phyloP scores from a whole-genome alignment of 1,140 invertebrate genomes.

The Linepithema humile region DNA sequence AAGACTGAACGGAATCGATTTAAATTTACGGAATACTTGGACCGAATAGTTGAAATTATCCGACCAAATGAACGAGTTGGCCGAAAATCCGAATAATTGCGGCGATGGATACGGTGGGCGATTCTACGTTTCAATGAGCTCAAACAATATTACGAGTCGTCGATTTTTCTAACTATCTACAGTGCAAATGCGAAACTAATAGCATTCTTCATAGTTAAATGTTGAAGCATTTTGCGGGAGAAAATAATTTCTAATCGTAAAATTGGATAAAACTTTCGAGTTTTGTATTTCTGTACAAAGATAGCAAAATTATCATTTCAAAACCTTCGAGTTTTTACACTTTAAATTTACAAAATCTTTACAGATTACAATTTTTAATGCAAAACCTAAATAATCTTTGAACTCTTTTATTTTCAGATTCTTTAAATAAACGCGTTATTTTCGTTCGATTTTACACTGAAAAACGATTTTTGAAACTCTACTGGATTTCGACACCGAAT shows the following conservation, averaged over 20 bases:
- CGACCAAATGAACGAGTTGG: slow-evolving; percentile 67
- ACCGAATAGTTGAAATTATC: slow-evolving; percentile 73
- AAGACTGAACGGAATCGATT: slow-evolving; percentile 66
- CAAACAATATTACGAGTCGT: slow-evolving; percentile 43
- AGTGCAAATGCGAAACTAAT: slow-evolving; percentile 18
- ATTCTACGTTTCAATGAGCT: slow-evolving; percentile 61
- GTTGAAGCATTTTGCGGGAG: background rate
- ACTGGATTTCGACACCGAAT: background rate
- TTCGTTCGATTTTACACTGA: background rate
- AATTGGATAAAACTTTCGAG: no score
- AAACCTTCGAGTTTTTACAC: no score
- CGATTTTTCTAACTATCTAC: slow-evolving; percentile 52
- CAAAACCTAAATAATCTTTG: background rate
- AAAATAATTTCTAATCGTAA: background rate
- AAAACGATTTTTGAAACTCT: background rate
- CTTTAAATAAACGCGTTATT: background rate
- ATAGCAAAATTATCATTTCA: no score
- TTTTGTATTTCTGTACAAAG: no score
- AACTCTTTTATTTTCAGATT: background rate
- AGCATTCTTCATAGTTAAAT: background rate
- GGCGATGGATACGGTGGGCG: background rate
- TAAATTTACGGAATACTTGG: slow-evolving; percentile 67
- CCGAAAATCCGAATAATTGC: slow-evolving; percentile 68
- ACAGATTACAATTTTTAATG: background rate
- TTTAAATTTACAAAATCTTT: background rate